Base-by-base conservation (phyloP, 2,797 vertebrate genomes). In the Rhodeus uyekii region DNA sequence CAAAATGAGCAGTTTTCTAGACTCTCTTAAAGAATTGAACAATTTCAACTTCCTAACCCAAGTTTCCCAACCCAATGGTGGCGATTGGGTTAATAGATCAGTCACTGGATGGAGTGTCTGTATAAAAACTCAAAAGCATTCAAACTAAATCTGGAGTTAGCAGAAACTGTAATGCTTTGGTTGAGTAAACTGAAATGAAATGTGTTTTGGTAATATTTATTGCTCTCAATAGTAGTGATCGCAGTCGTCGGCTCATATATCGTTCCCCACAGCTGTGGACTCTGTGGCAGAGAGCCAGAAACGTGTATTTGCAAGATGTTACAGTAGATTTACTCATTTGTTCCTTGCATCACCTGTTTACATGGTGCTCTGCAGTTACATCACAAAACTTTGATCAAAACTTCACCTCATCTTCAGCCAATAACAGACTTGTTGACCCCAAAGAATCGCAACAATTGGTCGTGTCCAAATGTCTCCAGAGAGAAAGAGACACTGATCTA, bases 331-430 rank as follows among this genome's bases (percentile, higher is more conserved):
- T 92, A 76, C 91, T 91, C 91, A 92, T 87, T 88, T 85, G 83
- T 78, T 44, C 75, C 91, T 95, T 95, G 92, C 93, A 92, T 95
- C 94, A 94, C 86, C 85, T 95, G 93, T 94, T 94, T 93, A 92
- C 87, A 65, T 22, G 46, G 48, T 69, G 42, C 85, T 50, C 75
- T 19, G 65, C 39, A 53, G 78, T 85, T 93, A 87, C 92, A 90
- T 93, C 90, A 93, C 85, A 61, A 83, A 88, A 87, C 34, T 71
- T 50, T 76, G 24, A 42, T 68, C 9, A 27, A 61, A 84, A 65
- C 76, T 69, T 53, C 65, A 71, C 73, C 86, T 42, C 29, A 36
- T 82, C 32, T 64, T 68, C 81, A 50, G 76, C 87, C 86, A 88
- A 88, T 88, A 72, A 46, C 22, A 61, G 60, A 42, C 8, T 61